These are phyloP conservation scores for Campylomormyrus tamandua DNA, from an alignment of 2,113 vertebrate genomes.

Conservation along the genomic window DNA sequence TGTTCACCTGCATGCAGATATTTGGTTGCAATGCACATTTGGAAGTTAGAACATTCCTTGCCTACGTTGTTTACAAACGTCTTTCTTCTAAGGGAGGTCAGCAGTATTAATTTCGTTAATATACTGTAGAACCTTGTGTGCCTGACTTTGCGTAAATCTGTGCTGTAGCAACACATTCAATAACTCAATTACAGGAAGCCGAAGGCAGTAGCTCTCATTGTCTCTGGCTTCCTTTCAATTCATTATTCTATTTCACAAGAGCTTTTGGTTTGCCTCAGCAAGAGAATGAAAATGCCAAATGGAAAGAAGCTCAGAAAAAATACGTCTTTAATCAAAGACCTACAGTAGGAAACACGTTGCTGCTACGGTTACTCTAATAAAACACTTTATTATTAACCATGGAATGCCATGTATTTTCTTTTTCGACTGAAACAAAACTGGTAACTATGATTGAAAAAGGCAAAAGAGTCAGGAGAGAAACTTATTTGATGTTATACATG, in stretches of 20 bases:
- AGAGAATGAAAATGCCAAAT: not conserved
- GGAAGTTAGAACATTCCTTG: not conserved
- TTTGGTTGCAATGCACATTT: not conserved
- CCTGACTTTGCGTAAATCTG: not conserved
- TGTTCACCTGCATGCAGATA: not conserved
- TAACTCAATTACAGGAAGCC: not conserved
- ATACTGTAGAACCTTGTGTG: not conserved
- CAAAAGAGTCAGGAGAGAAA: not conserved
- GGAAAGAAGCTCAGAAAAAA: not conserved
- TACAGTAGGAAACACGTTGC: not conserved
- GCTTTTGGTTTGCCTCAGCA: not conserved
- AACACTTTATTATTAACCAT: not conserved
- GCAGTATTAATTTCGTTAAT: not conserved
- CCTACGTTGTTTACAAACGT: not conserved
- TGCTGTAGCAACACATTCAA: not conserved
- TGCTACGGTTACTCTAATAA: not conserved
- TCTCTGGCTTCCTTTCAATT: not conserved
- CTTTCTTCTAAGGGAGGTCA: not conserved
- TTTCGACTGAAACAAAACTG: not conserved
- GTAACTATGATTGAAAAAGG: not conserved
- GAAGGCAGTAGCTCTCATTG: not conserved
- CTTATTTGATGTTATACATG: not conserved
- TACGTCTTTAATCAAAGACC: not conserved
- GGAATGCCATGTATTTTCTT: not conserved
- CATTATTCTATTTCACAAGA: not conserved